Conservation (phyloP, 2,113 vertebrate genomes). For the Laticauda colubrina region DNA sequence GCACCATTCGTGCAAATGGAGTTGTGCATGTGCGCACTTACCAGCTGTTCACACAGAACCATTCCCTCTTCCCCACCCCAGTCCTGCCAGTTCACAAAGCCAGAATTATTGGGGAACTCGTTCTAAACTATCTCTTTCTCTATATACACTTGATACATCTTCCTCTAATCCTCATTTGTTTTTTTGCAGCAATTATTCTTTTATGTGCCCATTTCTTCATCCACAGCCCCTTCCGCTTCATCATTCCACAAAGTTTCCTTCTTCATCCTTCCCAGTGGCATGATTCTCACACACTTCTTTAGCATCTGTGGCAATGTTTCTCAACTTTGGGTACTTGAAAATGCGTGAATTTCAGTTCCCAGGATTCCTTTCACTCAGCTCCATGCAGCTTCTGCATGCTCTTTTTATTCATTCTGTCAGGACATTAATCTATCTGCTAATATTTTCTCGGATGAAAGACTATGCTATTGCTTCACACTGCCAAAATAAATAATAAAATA, state of each 20-base stretch:
- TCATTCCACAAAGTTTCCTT: not conserved
- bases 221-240: not conserved
- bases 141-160: not conserved
- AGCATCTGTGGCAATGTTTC: not conserved
- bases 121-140: not conserved
- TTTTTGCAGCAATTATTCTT: not conserved
- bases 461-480: constrained; percentile 15
- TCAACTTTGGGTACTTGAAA: not conserved
- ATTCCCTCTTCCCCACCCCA: not conserved
- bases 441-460: constrained; percentile 24
- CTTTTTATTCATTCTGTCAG: not conserved
- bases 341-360: not conserved
- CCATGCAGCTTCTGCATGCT: not conserved
- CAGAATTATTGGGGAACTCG: not conserved
- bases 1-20: not conserved
- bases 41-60: not conserved
- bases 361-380: not conserved
- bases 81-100: not conserved
- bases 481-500: constrained; percentile 22
- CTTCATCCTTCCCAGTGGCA: not conserved
- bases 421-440: not conserved
- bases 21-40: not conserved
- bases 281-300: not conserved
- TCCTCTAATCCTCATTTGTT: not conserved
- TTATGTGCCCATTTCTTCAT: not conserved